Evolutionary conservation across 2,113 vertebrate genomes (phyloP), one percentile per base, ranked within the genome.

Genomic region (Sitta europaea): DNA sequence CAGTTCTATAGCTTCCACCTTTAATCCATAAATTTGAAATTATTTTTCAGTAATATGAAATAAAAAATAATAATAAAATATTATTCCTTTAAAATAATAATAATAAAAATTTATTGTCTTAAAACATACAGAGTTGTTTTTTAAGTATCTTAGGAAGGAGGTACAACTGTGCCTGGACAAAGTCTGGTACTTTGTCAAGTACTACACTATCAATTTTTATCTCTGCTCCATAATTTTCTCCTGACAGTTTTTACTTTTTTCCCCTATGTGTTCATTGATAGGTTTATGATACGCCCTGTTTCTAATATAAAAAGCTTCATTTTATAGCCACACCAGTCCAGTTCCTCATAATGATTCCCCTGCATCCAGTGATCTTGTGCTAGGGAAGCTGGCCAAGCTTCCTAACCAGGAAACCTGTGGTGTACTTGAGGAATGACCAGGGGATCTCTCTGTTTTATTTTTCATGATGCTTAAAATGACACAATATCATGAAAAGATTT

Each of bases 161-260:
- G 18, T 61, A 88, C 86, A 95, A 67, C 59, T 93, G 85, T 43
- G 29, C 86, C 73, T 84, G 89, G 92, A 87, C 29, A 88, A 88
- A 97, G 36, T 86, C 71, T 84, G 86, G 40, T 65, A 40, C 75
- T 91, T 93, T 88, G 66, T 93, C 29, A 89, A 78, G 45, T 65
- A 76, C 7, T 96, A 53, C 66, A 73, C 65, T 92, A 58, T 92
- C 93, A 83, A 76, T 91, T 97, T 97, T 97, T 95, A 73, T 91
- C 75, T 84, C 68, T 53, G 58, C 14, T 43, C 48, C 51, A 72
- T 85, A 88, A 95, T 88, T 94, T 95, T 81, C 51, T 88, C 47
- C 71, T 87, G 74, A 87, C 38, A 92, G 50, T 62, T 91, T 59
- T 47, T 75, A 36, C 29, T 25, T 78, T 68, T 62, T 31, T 54